A percentile compares a stretch with the other conserved stretches of the same genome.
These are phyloP conservation scores for Tetrao urogallus DNA, from an alignment of 2,113 vertebrate genomes.

Conservation along the genomic window DNA sequence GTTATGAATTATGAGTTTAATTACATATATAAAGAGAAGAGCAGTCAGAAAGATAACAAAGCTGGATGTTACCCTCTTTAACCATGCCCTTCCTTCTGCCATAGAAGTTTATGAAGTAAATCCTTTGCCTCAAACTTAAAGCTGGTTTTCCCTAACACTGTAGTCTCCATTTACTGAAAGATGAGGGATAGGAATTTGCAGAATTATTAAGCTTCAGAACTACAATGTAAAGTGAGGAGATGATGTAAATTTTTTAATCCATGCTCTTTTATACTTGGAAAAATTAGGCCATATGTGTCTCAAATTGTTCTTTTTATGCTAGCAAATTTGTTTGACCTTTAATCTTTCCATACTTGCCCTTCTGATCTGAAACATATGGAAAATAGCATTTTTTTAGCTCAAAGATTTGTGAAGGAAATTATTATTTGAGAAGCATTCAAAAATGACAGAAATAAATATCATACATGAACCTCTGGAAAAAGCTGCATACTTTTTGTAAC, in stretches of 20 bases:
- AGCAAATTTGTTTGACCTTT: neutral
- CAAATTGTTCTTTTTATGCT: neutral
- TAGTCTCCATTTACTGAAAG: neutral
- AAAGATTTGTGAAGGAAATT: neutral
- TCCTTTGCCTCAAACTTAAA: neutral
- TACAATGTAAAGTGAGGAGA: neutral
- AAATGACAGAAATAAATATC: neutral
- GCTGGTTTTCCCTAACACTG: neutral
- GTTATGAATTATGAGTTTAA: neutral
- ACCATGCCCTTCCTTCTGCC: neutral
- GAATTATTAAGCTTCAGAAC: neutral
- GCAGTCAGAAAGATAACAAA: neutral
- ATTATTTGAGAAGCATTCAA: neutral
- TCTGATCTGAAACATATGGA: neutral
- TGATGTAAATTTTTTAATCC: neutral
- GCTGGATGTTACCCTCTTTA: neutral
- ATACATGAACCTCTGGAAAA: neutral
- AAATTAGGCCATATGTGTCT: neutral
- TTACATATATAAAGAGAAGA: neutral
- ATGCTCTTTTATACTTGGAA: neutral
- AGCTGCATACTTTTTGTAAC: neutral
- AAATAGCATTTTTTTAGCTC: neutral
- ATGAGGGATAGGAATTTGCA: neutral
- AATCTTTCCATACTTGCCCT: neutral
- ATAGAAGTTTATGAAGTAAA: neutral